Evolutionary conservation across 2,797 vertebrate genomes (phyloP).

Genomic region (Cuculus canorus): DNA sequence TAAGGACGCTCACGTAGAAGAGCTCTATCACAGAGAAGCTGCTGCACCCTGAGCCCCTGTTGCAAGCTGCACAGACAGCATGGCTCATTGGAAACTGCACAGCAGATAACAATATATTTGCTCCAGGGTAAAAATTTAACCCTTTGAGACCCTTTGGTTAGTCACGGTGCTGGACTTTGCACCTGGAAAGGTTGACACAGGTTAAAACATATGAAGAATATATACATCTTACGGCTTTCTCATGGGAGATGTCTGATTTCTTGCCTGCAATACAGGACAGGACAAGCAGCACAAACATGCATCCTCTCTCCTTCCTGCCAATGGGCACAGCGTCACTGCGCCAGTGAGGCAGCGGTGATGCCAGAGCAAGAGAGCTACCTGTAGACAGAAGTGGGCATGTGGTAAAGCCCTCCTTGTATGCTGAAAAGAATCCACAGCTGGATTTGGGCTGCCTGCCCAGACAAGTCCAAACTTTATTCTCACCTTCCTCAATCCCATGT

Average conservation of each 20-base stretch:
- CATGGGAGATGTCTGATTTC: not conserved
- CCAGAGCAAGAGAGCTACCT: not conserved
- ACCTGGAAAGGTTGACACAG: not conserved
- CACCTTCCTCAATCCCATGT: not conserved
- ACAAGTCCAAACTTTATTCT: not conserved
- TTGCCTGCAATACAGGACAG: not conserved
- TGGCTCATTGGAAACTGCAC: not conserved
- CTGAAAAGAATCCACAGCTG: rapidly evolving
- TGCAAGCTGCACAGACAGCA: not conserved
- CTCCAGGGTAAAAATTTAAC: not conserved
- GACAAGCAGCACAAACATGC: not conserved
- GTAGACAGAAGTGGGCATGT: not conserved
- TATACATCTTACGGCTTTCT: not conserved
- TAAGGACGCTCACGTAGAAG: not conserved
- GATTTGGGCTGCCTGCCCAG: not conserved
- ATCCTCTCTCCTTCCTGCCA: rapidly evolving
- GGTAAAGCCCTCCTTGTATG: rapidly evolving
- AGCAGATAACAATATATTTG: not conserved
- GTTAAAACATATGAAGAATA: not conserved
- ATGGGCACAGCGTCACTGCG: not conserved
- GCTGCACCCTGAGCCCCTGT: rapidly evolving
- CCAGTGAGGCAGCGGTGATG: rapidly evolving
- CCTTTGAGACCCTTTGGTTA: not conserved
- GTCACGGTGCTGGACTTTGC: not conserved
- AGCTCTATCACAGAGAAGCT: not conserved